phyloP scores from a whole-genome alignment of 2,888 invertebrate genomes.

The Lysandra bellargus region DNA sequence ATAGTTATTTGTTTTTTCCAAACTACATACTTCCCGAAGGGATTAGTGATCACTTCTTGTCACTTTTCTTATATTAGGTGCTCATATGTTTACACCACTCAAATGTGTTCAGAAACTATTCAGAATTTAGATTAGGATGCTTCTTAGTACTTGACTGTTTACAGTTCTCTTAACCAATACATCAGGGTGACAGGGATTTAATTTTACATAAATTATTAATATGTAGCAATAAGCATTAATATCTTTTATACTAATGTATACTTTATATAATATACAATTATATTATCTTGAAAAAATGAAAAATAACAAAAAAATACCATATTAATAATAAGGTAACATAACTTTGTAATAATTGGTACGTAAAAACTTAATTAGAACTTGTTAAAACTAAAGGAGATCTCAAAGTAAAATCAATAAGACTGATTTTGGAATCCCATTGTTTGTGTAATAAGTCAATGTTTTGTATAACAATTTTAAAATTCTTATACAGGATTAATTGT shows the following conservation, averaged over 20 bases:
- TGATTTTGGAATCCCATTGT: slow-evolving; percentile 35
- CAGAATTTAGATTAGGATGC: slow-evolving; percentile 29
- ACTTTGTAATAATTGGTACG: background rate
- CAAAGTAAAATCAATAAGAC: slow-evolving; percentile 34
- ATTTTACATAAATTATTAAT: slow-evolving; percentile 20
- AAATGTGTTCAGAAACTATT: slow-evolving; percentile 32
- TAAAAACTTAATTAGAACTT: background rate
- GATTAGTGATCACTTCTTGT: background rate
- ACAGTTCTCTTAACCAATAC: slow-evolving; percentile 17
- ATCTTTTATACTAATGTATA: slow-evolving; percentile 24
- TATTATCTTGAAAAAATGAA: background rate
- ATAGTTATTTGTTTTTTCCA: slow-evolving; percentile 38
- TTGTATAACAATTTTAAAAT: background rate
- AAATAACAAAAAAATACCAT: background rate
- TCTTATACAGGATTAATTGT: slow-evolving; percentile 2
- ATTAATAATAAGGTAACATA: slow-evolving; percentile 9
- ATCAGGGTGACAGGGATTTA: slow-evolving; percentile 24
- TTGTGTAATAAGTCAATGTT: slow-evolving; percentile 28
- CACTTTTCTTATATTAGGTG: slow-evolving; percentile 26
- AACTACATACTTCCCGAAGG: slow-evolving; percentile 33
- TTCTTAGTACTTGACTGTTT: slow-evolving; percentile 28
- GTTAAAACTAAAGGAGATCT: slow-evolving; percentile 33
- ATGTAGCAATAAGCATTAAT: background rate
- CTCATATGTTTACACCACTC: slow-evolving; percentile 32
- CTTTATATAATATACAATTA: slow-evolving; percentile 10